Evolutionary conservation across 2,113 vertebrate species (phyloP).

Genomic region (Origma solitaria): DNA sequence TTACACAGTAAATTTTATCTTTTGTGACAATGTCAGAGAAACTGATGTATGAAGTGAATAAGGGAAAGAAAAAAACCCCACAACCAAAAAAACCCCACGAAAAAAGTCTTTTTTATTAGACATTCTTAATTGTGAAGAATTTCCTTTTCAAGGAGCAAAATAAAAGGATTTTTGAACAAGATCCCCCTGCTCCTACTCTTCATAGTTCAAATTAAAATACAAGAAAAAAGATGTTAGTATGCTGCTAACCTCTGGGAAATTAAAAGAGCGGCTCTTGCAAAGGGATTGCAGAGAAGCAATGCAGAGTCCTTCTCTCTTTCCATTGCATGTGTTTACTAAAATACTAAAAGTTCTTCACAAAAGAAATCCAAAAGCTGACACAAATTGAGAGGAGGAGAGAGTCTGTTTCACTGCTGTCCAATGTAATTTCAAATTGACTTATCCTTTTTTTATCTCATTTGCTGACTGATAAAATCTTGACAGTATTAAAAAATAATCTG

Average conservation of each 20-base stretch:
- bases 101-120: conserved; percentile 16
- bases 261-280: conserved; percentile 1
- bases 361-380: background rate
- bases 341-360: background rate
- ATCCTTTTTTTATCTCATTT: conserved; percentile 34
- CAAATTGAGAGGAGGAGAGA: background rate
- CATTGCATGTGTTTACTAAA: background rate
- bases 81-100: background rate
- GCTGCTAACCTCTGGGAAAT: conserved; percentile 44
- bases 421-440: conserved; percentile 11
- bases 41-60: background rate
- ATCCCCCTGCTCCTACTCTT: background rate
- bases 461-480: conserved; percentile 1
- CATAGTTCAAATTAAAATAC: conserved; percentile 41
- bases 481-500: conserved; percentile 13
- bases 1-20: conserved; percentile 2
- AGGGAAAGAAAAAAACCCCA: background rate
- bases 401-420: conserved; percentile 1
- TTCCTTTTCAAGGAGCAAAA: background rate
- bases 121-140: conserved; percentile 25
- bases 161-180: background rate
- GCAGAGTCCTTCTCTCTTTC: background rate
- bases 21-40: background rate
- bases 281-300: background rate
- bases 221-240: background rate